Evolutionary conservation across 2,888 invertebrate species (phyloP).

Genomic region (Scrobipalpa atriplicella): DNA sequence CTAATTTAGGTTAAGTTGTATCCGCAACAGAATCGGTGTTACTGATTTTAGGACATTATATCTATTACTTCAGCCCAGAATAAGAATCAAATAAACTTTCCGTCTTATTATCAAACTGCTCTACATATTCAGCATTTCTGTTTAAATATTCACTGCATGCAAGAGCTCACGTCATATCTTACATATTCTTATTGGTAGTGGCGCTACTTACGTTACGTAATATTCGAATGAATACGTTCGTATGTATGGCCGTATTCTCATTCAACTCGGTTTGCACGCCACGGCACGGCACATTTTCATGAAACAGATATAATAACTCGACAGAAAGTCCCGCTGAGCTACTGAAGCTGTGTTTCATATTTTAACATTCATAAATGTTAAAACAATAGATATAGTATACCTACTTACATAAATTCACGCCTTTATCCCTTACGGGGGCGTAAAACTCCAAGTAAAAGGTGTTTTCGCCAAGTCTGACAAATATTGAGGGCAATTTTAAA

Average conservation of each 20-base stretch:
- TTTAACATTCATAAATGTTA: conserved; percentile 30
- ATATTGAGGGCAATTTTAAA: no score
- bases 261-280: background rate
- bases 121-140: background rate
- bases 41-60: no score
- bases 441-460: no score
- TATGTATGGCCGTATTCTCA: background rate
- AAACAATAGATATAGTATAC: background rate
- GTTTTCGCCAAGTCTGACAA: no score
- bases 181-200: background rate
- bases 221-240: background rate
- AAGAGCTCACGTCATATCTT: background rate
- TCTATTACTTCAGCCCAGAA: no score
- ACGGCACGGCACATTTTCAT: conserved; percentile 18
- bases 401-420: no score
- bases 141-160: background rate
- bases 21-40: no score
- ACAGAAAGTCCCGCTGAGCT: background rate
- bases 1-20: no score
- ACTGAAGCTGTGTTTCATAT: conserved; percentile 39
- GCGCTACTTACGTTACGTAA: conserved; percentile 11
- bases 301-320: conserved; percentile 13
- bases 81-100: no score
- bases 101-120: background rate
- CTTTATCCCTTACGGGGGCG: no score